Conservation (phyloP, 2,888 invertebrate genomes). For the Cataglyphis livida region DNA sequence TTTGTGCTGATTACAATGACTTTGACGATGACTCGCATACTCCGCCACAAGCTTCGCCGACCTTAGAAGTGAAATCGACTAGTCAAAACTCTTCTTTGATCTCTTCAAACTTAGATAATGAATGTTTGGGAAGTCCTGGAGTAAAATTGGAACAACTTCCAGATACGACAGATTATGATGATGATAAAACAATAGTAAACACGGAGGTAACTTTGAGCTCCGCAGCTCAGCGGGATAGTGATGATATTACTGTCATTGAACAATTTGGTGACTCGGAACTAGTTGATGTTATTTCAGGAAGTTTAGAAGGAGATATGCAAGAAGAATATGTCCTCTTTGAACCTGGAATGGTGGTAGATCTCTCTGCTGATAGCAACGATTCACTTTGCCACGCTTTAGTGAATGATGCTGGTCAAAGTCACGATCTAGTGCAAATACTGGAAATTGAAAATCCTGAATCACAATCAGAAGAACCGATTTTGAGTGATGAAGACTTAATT, state of each 20-base stretch:
- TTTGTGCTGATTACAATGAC: conserved; percentile 88
- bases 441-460: conserved; percentile 82
- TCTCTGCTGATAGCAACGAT: conserved; percentile 87
- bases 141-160: conserved; percentile 86
- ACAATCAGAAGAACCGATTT: conserved; percentile 75
- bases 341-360: conserved; percentile 88
- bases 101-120: conserved; percentile 74
- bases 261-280: conserved; percentile 87
- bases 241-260: conserved; percentile 88
- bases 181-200: conserved; percentile 87
- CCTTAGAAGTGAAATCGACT: conserved; percentile 70
- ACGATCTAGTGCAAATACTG: conserved; percentile 84
- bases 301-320: conserved; percentile 87
- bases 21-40: conserved; percentile 88
- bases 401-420: conserved; percentile 81
- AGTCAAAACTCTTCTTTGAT: conserved; percentile 55
- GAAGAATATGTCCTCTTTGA: conserved; percentile 90
- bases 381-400: conserved; percentile 85
- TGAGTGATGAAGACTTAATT: conserved; percentile 81
- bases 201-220: conserved; percentile 88
- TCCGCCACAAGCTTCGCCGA: conserved; percentile 87
- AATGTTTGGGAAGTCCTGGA: conserved; percentile 82
- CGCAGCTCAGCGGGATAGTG: conserved; percentile 87
- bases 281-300: conserved; percentile 88
- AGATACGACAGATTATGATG: conserved; percentile 88